These are phyloP conservation scores for Sabatieria punctata DNA, from an alignment of 2,888 invertebrate species.

Conservation along the genomic window DNA sequence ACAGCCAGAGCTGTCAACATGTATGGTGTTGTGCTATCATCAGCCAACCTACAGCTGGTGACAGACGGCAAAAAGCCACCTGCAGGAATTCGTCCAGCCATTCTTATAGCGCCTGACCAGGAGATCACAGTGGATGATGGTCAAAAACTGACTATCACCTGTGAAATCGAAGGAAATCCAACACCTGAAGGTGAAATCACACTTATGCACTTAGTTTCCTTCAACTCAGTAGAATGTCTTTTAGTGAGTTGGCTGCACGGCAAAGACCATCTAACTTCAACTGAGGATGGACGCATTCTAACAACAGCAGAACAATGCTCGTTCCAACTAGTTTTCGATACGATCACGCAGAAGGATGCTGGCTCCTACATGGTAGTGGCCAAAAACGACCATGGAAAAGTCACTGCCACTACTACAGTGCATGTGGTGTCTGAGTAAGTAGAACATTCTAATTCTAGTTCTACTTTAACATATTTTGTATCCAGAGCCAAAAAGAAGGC, in stretches of 20 bases:
- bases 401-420: no score
- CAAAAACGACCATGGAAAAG: background rate
- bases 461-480: no score
- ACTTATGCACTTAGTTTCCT: background rate
- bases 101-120: no score
- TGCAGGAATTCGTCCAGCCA: no score
- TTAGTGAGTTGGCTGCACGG: no score
- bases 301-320: no score
- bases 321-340: background rate
- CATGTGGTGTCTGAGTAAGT: no score
- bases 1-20: conserved; percentile 23
- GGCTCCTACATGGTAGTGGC: background rate
- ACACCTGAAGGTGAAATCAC: conserved; percentile 12
- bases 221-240: no score
- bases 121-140: conserved; percentile 20
- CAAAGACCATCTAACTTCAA: no score
- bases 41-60: conserved; percentile 6
- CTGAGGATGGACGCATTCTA: no score
- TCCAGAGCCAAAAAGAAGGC: background rate
- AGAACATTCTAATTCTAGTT: no score
- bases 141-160: conserved; percentile 13
- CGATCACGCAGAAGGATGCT: background rate
- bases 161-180: conserved; percentile 18
- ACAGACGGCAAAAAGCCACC: no score
- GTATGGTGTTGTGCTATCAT: conserved; percentile 3